Conservation (phyloP, 2,888 invertebrate species). For the Penaeus monodon region DNA sequence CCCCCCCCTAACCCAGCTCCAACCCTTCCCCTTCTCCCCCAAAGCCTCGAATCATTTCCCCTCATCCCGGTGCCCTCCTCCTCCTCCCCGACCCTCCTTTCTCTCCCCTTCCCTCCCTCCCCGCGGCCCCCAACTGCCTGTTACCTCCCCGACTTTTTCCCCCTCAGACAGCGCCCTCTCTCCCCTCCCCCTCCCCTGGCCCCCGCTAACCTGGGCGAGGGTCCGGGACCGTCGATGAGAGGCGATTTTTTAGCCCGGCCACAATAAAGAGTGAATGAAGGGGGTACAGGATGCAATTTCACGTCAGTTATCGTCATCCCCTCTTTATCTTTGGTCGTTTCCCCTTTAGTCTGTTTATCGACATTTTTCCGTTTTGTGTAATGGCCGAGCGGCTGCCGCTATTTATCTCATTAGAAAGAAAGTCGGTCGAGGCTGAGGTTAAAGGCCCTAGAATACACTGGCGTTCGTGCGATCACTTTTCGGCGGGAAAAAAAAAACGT, state of each 20-base stretch:
- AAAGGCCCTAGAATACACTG: too few relatives aligned
- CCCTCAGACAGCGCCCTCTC: not conserved
- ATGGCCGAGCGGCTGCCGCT: too few relatives aligned
- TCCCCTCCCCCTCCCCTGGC: not conserved
- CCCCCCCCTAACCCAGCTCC: not conserved
- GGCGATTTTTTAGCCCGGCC: slow-evolving; percentile 32
- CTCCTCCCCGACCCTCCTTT: not conserved
- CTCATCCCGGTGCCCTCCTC: not conserved
- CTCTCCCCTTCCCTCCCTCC: not conserved
- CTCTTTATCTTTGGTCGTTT: not conserved
- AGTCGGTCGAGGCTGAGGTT: too few relatives aligned
- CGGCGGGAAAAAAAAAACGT: too few relatives aligned
- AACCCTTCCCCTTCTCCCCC: not conserved
- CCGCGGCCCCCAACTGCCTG: not conserved
- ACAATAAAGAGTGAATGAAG: slow-evolving; percentile 43
- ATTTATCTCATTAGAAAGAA: too few relatives aligned
- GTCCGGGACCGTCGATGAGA: slow-evolving; percentile 34
- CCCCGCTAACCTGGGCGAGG: slow-evolving; percentile 26
- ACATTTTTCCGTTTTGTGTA: too few relatives aligned
- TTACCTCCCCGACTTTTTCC: not conserved
- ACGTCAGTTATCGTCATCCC: slow-evolving; percentile 22
- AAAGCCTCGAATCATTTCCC: too few relatives aligned
- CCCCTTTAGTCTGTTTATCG: not conserved
- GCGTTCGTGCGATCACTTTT: too few relatives aligned
- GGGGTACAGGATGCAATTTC: slow-evolving; percentile 25